Evolutionary conservation across 2,888 invertebrate genomes (phyloP), one percentile per base, ranked within the genome.

Genomic region (Xestia sexstrigata): DNA sequence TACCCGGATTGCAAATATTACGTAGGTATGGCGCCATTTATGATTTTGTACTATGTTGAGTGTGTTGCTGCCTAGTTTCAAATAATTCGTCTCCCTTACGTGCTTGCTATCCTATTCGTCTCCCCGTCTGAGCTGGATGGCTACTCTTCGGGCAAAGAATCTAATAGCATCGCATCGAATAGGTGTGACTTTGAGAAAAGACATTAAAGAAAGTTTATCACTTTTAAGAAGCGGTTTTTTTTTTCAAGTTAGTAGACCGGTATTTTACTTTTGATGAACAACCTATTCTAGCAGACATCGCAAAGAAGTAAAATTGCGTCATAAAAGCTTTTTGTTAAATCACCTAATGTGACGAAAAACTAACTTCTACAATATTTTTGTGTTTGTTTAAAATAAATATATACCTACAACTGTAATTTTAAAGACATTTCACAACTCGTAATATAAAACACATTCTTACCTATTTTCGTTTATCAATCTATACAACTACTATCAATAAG

Each of bases 361-460:
- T 4, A 13, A 72, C n/a, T 63, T 63, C 7, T n/a, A 20, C 17
- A 52, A 23, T 17, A 42, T 15, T 42, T 78, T 23, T 63, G 20
- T 60, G 1, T 20, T 42, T 8, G 42, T 39, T 20, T 9, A 60
- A 30, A n/a, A 2, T 75, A 55, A 26, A 42, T 23, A 74, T 39
- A 39, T n/a, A n/a, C n/a, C n/a, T 23, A 60, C 5, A 74, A 13
- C 15, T 65, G 8, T 39, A 63, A 20, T 13, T 26, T 30, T 42
- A 4, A 35, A n/a, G 39, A 70, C 45, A 60, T 35, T 55, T 26
- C 3, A 75, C 47, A 81, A 35, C 55, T n/a, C 1, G 15, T 45
- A n/a, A 39, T 49, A 69, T 11, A 20, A 23, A 83, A 70, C 45
- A 70, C 65, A 42, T 5, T 68, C 81, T 52, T 71, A 86, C 84